Percentiles rank a stretch among this genome's conserved stretches.
These are phyloP conservation scores for Syngnathus floridae DNA, from an alignment of 2,113 vertebrate species.

Conservation along the genomic window DNA sequence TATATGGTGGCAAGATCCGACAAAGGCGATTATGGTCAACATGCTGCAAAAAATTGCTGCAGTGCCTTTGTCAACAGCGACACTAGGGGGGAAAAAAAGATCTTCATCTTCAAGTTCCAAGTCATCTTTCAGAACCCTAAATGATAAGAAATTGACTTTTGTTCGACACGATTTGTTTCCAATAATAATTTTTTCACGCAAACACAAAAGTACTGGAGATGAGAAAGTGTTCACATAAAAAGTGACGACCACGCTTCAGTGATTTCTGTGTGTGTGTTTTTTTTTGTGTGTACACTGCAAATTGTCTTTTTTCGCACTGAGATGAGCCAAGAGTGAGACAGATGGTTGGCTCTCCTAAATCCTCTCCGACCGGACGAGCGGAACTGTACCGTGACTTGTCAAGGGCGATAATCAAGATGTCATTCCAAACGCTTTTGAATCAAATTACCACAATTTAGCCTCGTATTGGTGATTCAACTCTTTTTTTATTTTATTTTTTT, in stretches of 20 bases:
- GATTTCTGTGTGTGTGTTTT: background rate
- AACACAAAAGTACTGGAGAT: background rate
- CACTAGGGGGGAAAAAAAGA: no score
- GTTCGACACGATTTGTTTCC: background rate
- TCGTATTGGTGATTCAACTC: background rate
- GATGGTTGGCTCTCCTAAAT: slow-evolving; percentile 3
- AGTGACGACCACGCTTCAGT: background rate
- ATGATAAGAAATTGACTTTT: background rate
- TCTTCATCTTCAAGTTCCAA: no score
- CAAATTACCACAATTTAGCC: background rate
- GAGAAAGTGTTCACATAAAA: background rate
- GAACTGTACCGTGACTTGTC: background rate
- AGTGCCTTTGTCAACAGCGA: background rate
- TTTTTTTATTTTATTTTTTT: background rate
- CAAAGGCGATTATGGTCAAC: background rate
- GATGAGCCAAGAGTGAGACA: background rate
- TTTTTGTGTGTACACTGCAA: background rate
- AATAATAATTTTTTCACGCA: background rate
- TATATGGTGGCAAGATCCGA: background rate
- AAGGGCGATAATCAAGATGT: slow-evolving; percentile 3
- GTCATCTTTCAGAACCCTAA: background rate
- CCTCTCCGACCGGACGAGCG: background rate
- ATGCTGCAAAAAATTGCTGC: background rate
- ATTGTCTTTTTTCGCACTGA: slow-evolving; percentile 1
- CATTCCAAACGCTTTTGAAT: background rate